phyloP scores from a whole-genome alignment of 2,888 invertebrate species.

The Syrista parreyssii region DNA sequence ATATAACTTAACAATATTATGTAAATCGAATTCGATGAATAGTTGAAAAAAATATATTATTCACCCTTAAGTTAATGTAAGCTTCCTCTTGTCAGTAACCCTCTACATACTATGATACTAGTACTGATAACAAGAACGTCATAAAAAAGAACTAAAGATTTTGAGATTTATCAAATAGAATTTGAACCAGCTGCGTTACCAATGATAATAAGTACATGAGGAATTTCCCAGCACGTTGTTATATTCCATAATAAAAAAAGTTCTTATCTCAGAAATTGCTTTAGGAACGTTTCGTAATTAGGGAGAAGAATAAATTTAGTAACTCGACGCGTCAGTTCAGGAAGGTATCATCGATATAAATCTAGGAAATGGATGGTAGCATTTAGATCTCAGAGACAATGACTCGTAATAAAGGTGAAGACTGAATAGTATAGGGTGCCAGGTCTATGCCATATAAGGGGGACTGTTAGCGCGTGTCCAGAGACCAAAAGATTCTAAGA shows the following conservation, averaged over 20 bases:
- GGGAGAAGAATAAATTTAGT: constrained; percentile 16
- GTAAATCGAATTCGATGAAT: background rate
- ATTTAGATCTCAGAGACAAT: constrained; percentile 24
- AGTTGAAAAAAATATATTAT: background rate
- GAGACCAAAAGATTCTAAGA: background rate
- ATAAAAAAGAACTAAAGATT: background rate
- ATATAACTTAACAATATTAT: background rate
- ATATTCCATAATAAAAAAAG: constrained; percentile 16
- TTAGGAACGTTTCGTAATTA: constrained; percentile 9
- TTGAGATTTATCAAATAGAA: background rate
- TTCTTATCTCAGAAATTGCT: background rate
- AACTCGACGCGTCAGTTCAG: background rate
- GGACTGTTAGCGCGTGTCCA: constrained; percentile 8
- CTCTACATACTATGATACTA: background rate
- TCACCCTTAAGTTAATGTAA: background rate
- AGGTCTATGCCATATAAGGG: constrained; percentile 24
- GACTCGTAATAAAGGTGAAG: constrained; percentile 16
- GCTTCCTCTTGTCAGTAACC: background rate
- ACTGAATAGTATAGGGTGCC: background rate
- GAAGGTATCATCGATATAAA: constrained; percentile 18
- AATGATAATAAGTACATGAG: background rate
- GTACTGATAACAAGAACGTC: background rate
- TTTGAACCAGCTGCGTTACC: background rate
- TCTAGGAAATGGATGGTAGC: constrained; percentile 23
- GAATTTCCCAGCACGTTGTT: constrained; percentile 1